Conservation (phyloP, 2,888 invertebrate genomes). For the Parasteatoda lunata region DNA sequence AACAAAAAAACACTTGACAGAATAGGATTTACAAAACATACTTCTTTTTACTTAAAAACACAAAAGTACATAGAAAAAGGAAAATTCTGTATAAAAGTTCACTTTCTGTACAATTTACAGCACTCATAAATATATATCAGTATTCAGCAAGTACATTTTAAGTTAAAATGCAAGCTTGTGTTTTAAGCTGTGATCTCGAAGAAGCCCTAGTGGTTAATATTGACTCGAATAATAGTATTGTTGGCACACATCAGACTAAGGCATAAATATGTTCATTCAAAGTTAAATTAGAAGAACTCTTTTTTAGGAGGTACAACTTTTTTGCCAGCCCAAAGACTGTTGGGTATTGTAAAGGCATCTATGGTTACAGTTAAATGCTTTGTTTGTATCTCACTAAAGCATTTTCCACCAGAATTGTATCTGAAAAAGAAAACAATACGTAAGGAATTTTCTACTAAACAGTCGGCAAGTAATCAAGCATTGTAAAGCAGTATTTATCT, state of each 20-base stretch:
- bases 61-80: constrained; percentile 37
- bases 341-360: constrained; percentile 99
- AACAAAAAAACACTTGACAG: constrained; percentile 23
- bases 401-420: constrained; percentile 99
- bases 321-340: constrained; percentile 98
- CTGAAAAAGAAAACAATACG: constrained; percentile 77
- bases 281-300: constrained; percentile 59
- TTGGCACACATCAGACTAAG: constrained; percentile 67
- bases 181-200: neutral
- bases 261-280: constrained; percentile 31
- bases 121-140: neutral
- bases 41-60: constrained; percentile 50
- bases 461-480: too few species aligned
- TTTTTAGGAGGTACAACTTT: constrained; percentile 75
- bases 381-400: constrained; percentile 97
- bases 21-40: constrained; percentile 46
- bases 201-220: constrained; percentile 2
- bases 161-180: neutral
- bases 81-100: constrained; percentile 64
- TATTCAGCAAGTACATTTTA: neutral
- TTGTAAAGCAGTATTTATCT: too few species aligned
- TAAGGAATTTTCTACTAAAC: too few species aligned
- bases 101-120: constrained; percentile 53
- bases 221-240: constrained; percentile 39
- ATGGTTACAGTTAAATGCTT: constrained; percentile 99